Base-by-base conservation (phyloP, 2,888 invertebrate species). In the Malthinus seriepunctatus region DNA sequence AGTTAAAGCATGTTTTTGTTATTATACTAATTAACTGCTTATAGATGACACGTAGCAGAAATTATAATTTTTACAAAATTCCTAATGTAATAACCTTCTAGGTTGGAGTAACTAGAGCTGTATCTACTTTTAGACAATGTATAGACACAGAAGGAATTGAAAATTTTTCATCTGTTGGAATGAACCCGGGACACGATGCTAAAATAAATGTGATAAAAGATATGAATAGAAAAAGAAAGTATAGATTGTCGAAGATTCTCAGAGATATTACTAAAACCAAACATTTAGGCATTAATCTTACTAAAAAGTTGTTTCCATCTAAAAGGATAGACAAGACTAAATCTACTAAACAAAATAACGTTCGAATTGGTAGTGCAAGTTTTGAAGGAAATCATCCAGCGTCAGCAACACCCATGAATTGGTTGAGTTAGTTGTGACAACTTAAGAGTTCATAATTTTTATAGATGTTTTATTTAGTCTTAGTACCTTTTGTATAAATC, bases 71-170 rank as follows among this genome's bases (percentile, higher is more conserved):
- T 42, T 9, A 42, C 39, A 15, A 42, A n/a, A 42, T 4, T 8
- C n/a, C 5, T 15, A 15, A 15, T 42, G 14, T n/a, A 15, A 6
- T 42, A 9, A n/a, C 2, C 23, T 23, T 23, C 23, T 23, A 79
- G 79, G 76, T 77, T 51, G 91, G 90, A 0, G 82, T 91, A 0
- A 88, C 90, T 0, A 81, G 90, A 46, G 90, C 90, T 0, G 82
- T 91, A 46, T 91, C 91, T 0, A 90, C 89, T 0, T 78, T 91
- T 38, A 83, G 86, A 0, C 86, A 88, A 0, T 82, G 84, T 63
- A 82, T 86, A 51, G 77, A 77, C 50, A 76, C 75, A 3, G 65
- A 65, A 1, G 67, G 70, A 23, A 67, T 77, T 0, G 76, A 77
- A 53, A 69, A 71, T 9, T 63, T 78, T 31, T 64, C 73, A 32